A percentile compares a stretch with the other conserved stretches of the same genome.
Evolutionary conservation across 2,113 vertebrate species (phyloP).

Genomic region (Irena cyanogastra): DNA sequence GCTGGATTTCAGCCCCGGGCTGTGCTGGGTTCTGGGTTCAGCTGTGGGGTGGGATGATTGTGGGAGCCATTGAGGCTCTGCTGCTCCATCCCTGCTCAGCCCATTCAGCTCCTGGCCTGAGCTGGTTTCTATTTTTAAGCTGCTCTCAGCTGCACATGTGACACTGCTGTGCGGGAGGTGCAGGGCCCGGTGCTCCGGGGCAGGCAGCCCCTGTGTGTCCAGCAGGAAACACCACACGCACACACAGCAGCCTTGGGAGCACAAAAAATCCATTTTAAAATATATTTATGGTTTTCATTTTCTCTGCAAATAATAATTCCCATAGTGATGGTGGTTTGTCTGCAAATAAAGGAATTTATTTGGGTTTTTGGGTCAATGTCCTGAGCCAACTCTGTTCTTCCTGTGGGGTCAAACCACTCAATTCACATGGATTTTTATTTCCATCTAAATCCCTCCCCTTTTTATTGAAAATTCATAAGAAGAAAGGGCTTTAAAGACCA

Average conservation of each 20-base stretch:
- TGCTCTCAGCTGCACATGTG: conserved; percentile 13
- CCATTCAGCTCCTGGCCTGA: background rate
- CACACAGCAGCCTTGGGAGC: background rate
- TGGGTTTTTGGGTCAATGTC: too few species aligned
- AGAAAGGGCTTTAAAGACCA: background rate
- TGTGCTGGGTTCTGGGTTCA: background rate
- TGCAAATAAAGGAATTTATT: background rate
- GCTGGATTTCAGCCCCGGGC: background rate
- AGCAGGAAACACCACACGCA: background rate
- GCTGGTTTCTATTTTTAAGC: conserved; percentile 26
- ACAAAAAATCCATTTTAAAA: background rate
- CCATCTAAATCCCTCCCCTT: background rate
- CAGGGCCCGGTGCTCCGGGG: background rate
- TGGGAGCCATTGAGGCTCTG: too few species aligned
- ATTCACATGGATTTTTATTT: background rate
- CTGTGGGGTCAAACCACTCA: background rate
- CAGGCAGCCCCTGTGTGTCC: background rate
- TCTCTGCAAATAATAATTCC: background rate
- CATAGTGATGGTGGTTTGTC: background rate
- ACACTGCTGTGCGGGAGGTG: background rate
- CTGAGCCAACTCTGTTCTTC: accelerated
- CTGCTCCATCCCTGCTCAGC: background rate
- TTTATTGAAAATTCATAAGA: background rate
- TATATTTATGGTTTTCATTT: background rate
- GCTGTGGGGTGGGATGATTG: background rate